phyloP scores from a whole-genome alignment of 2,113 vertebrate genomes.

The Ophiodon elongatus region DNA sequence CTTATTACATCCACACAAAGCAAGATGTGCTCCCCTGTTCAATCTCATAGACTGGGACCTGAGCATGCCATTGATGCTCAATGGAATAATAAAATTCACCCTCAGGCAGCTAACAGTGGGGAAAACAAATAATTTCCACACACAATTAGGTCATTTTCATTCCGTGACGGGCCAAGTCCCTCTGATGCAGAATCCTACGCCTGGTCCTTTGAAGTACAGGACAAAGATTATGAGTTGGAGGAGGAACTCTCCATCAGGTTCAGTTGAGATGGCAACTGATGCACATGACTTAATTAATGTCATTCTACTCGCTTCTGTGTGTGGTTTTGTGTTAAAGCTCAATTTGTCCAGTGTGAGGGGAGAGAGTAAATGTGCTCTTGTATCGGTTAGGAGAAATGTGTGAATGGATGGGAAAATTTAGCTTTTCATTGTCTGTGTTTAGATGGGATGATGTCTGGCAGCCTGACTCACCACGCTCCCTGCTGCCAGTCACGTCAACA shows the following conservation, averaged over 20 bases:
- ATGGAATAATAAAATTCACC: constrained; percentile 59
- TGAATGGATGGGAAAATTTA: constrained; percentile 66
- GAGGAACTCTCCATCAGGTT: constrained; percentile 34
- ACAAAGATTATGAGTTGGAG: constrained; percentile 43
- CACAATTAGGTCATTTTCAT: constrained; percentile 74
- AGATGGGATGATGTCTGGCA: constrained; percentile 17
- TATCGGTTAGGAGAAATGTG: constrained; percentile 40
- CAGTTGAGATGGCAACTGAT: constrained; percentile 62
- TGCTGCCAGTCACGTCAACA: constrained; percentile 68
- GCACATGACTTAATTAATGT: constrained; percentile 68
- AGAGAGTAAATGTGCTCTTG: constrained; percentile 46
- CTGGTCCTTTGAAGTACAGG: constrained; percentile 48
- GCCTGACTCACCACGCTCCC: constrained; percentile 55
- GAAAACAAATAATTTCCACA: constrained; percentile 57
- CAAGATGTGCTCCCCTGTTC: constrained; percentile 53
- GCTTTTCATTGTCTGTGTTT: constrained; percentile 60
- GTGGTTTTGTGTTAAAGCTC: constrained; percentile 35
- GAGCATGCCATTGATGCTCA: constrained; percentile 52
- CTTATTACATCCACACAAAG: constrained; percentile 77
- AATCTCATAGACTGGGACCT: constrained; percentile 54
- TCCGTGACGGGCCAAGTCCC: constrained; percentile 40
- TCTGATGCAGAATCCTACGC: constrained; percentile 45
- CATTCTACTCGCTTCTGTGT: constrained; percentile 15
- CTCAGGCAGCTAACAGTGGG: constrained; percentile 35
- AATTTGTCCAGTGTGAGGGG: constrained; percentile 13